These are phyloP conservation scores for Apis cerana DNA, from an alignment of 1,140 invertebrate genomes.

Conservation along the genomic window DNA sequence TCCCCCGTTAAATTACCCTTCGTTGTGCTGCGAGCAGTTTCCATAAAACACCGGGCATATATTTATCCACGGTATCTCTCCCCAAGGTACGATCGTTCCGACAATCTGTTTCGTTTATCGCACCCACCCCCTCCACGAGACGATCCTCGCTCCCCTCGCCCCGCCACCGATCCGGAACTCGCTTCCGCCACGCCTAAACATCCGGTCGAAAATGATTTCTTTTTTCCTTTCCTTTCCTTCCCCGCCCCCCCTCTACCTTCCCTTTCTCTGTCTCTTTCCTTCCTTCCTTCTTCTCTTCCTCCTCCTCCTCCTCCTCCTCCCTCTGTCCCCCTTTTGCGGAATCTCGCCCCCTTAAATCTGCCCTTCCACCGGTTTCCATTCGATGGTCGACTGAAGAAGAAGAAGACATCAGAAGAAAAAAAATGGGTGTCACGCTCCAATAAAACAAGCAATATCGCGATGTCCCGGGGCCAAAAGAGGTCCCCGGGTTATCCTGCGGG, in stretches of 20 bases:
- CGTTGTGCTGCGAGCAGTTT: slow-evolving; percentile 35
- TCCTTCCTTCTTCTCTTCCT: too few relatives aligned
- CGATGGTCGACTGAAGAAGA: not conserved
- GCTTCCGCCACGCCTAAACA: slow-evolving; percentile 58
- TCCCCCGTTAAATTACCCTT: slow-evolving; percentile 50
- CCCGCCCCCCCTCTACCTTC: too few relatives aligned
- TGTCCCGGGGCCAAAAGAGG: slow-evolving; percentile 70
- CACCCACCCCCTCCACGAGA: not conserved
- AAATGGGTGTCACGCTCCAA: slow-evolving; percentile 74
- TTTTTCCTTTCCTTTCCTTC: not conserved
- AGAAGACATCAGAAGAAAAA: slow-evolving; percentile 15
- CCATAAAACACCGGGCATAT: slow-evolving; percentile 58
- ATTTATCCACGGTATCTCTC: slow-evolving; percentile 45
- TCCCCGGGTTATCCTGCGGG: slow-evolving; percentile 54
- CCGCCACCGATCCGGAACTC: not conserved
- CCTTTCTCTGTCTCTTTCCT: too few relatives aligned
- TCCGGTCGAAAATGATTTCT: slow-evolving; percentile 62
- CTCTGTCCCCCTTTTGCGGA: not conserved
- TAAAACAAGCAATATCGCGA: slow-evolving; percentile 77
- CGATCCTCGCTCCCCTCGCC: slow-evolving; percentile 22
- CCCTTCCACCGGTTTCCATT: not conserved
- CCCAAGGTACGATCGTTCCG: slow-evolving; percentile 36
- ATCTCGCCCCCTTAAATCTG: slow-evolving; percentile 28
- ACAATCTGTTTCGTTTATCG: slow-evolving; percentile 66
- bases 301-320: too few relatives aligned